phyloP scores from a whole-genome alignment of 1,140 invertebrate genomes.

The Ectropis grisescens region DNA sequence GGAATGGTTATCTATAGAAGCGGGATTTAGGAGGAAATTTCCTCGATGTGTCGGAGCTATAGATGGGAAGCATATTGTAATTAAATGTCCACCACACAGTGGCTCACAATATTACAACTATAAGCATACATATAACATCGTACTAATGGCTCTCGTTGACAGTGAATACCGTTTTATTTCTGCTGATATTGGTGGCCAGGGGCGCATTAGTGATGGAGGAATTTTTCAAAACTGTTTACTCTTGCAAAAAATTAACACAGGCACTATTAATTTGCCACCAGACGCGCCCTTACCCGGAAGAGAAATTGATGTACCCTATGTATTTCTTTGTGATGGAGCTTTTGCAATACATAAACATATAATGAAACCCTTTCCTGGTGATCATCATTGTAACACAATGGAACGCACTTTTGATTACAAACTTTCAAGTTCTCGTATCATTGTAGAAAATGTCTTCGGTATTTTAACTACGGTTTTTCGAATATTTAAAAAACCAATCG shows the following conservation, averaged over 20 bases:
- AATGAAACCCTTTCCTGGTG: slow-evolving; percentile 46
- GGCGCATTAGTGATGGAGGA: slow-evolving; percentile 40
- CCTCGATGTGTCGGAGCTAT: too few relatives aligned
- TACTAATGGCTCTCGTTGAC: slow-evolving; percentile 56
- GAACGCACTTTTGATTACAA: slow-evolving; percentile 38
- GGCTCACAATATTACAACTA: too few relatives aligned
- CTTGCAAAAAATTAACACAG: slow-evolving; percentile 15
- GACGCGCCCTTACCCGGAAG: slow-evolving; percentile 17
- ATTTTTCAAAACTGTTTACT: slow-evolving; percentile 26
- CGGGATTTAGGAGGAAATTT: too few relatives aligned
- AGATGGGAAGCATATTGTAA: too few relatives aligned
- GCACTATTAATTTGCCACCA: slow-evolving; percentile 23
- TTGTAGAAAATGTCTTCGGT: slow-evolving; percentile 69
- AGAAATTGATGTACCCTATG: slow-evolving; percentile 22
- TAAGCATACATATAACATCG: too few relatives aligned
- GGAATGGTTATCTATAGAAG: too few relatives aligned
- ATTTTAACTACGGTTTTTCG: slow-evolving; percentile 50
- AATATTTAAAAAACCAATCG: slow-evolving; percentile 36
- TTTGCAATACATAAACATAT: slow-evolving; percentile 46
- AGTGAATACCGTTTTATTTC: slow-evolving; percentile 48
- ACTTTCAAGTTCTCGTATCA: slow-evolving; percentile 30
- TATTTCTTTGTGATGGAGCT: slow-evolving; percentile 58
- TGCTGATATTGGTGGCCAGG: slow-evolving; percentile 49
- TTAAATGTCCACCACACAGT: too few relatives aligned
- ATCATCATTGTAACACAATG: slow-evolving; percentile 14